phyloP scores from a whole-genome alignment of 2,113 vertebrate species.

The Nothocercus nigrocapillus region DNA sequence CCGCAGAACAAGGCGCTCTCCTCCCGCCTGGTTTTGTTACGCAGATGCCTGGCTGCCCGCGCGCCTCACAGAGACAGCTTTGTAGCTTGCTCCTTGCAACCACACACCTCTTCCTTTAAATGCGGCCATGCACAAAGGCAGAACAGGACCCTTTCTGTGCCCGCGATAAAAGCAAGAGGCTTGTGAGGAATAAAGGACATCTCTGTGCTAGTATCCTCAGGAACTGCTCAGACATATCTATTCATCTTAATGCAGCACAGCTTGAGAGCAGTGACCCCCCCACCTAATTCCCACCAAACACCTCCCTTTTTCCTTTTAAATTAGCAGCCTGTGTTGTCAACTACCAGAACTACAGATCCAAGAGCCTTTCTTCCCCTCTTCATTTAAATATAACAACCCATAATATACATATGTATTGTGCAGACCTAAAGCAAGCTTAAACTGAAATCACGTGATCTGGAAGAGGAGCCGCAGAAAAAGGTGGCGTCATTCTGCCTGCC shows the following conservation, averaged over 20 bases:
- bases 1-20: neutral
- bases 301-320: neutral
- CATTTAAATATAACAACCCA: neutral
- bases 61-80: neutral
- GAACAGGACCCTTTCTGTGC: neutral
- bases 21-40: neutral
- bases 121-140: neutral
- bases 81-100: neutral
- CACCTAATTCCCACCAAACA: neutral
- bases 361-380: neutral
- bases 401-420: neutral
- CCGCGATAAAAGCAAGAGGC: neutral
- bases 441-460: neutral
- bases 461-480: neutral
- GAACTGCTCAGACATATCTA: neutral
- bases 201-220: neutral
- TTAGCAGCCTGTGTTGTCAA: neutral
- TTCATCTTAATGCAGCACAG: neutral
- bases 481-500: neutral
- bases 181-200: neutral
- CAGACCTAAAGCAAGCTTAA: rapidly evolving
- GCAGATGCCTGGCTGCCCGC: neutral
- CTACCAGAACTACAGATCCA: neutral
- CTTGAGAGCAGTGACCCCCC: neutral
- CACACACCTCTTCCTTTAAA: neutral